A percentile compares a stretch with the other conserved stretches of the same genome.
Evolutionary conservation across 35 echinoderm and acorn worm species (phyloP).

Genomic region (Apostichopus japonicus): DNA sequence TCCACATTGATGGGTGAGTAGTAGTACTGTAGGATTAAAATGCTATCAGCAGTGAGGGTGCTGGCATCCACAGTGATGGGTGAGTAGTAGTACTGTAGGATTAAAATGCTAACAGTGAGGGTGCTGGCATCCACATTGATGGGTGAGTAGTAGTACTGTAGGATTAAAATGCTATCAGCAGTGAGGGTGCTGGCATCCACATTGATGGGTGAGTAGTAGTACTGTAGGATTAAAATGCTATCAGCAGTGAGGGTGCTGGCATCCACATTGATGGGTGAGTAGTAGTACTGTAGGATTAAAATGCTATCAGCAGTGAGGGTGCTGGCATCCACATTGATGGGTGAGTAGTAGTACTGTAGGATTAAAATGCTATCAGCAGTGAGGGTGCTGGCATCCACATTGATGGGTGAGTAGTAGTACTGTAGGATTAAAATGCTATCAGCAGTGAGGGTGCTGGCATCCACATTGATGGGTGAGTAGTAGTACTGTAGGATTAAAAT

Average conservation of each 20-base stretch:
- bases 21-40: too few relatives aligned
- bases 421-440: too few relatives aligned
- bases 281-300: too few relatives aligned
- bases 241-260: not conserved
- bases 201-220: constrained; percentile 38
- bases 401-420: constrained; percentile 46
- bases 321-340: not conserved
- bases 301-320: not conserved
- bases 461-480: constrained; percentile 26
- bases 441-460: not conserved
- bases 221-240: too few relatives aligned
- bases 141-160: too few relatives aligned
- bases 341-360: too few relatives aligned
- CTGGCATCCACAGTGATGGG: not conserved
- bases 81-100: too few relatives aligned
- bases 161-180: too few relatives aligned
- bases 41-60: not conserved
- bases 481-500: too few relatives aligned
- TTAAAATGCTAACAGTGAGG: too few relatives aligned
- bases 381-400: not conserved
- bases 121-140: not conserved
- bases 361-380: too few relatives aligned
- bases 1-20: constrained; percentile 22
- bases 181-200: not conserved
- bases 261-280: constrained; percentile 23